Evolutionary conservation across 2,113 vertebrate genomes (phyloP).

Genomic region (Toxostoma redivivum): DNA sequence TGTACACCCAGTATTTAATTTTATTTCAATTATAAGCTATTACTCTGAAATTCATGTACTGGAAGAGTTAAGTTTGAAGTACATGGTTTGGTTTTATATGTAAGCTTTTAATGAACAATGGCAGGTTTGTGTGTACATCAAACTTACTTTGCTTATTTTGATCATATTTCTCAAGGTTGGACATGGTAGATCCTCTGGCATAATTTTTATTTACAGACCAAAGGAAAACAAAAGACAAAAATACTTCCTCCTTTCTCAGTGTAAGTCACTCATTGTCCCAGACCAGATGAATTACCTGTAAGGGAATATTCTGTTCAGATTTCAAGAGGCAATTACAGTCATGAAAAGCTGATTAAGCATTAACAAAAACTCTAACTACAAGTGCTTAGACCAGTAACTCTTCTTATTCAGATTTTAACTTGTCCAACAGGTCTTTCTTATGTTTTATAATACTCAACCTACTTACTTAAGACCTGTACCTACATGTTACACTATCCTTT

Average conservation of each 20-base stretch:
- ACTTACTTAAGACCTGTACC: neutral
- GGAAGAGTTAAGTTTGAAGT: neutral
- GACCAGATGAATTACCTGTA: neutral
- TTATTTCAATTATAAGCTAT: neutral
- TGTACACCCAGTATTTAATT: neutral
- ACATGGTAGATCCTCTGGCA: neutral
- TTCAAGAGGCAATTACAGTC: constrained; percentile 10
- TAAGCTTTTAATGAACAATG: neutral
- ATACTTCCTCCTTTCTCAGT: neutral
- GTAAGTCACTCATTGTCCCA: neutral
- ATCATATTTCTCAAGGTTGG: neutral
- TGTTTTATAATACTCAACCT: neutral
- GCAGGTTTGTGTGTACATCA: neutral
- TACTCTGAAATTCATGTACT: neutral
- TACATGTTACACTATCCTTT: neutral
- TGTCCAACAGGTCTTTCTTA: constrained; percentile 10
- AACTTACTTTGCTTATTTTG: neutral
- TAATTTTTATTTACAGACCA: neutral
- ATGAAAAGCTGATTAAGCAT: constrained; percentile 10
- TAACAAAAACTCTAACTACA: neutral
- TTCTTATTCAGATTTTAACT: constrained; percentile 36
- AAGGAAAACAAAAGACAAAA: neutral
- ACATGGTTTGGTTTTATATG: neutral
- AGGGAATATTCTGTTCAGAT: neutral
- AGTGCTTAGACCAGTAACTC: constrained; percentile 7